A percentile compares a stretch with the other conserved stretches of the same genome.
Conservation (phyloP, 1,140 invertebrate species). For the Drosophila equinoxialis region DNA sequence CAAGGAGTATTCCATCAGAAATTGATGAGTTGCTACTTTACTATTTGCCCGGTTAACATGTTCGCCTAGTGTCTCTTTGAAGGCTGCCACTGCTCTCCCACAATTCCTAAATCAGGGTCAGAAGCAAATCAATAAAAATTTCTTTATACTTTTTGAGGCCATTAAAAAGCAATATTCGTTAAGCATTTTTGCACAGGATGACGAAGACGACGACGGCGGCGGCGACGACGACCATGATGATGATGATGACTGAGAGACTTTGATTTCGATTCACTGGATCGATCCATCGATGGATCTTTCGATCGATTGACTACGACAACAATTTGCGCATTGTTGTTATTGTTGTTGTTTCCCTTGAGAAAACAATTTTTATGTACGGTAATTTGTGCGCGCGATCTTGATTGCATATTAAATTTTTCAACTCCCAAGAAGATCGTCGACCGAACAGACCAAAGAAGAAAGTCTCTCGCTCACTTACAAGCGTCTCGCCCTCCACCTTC, state of each 20-base stretch:
- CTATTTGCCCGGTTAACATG: no score
- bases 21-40: no score
- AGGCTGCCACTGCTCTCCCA: neutral
- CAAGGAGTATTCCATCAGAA: no score
- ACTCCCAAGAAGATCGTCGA: slow-evolving; percentile 6
- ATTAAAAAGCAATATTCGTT: slow-evolving; percentile 9
- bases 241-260: slow-evolving; percentile 31
- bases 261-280: slow-evolving; percentile 19
- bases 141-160: neutral
- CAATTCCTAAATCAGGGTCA: neutral
- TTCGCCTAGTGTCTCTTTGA: no score
- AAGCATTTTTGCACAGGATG: slow-evolving; percentile 4
- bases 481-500: neutral
- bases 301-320: slow-evolving; percentile 25
- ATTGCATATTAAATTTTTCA: slow-evolving; percentile 79
- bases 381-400: slow-evolving; percentile 81
- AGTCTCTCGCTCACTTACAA: neutral
- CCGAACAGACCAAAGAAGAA: slow-evolving; percentile 16
- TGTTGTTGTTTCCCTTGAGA: slow-evolving; percentile 72
- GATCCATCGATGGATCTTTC: neutral
- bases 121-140: neutral
- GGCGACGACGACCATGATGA: neutral
- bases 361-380: slow-evolving; percentile 79
- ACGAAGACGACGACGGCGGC: neutral
- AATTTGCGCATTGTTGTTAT: slow-evolving; percentile 61